A percentile compares a stretch with the other conserved stretches of the same genome.
Evolutionary conservation across 1,140 invertebrate species (phyloP).

Genomic region (Brachionus calyciflorus): DNA sequence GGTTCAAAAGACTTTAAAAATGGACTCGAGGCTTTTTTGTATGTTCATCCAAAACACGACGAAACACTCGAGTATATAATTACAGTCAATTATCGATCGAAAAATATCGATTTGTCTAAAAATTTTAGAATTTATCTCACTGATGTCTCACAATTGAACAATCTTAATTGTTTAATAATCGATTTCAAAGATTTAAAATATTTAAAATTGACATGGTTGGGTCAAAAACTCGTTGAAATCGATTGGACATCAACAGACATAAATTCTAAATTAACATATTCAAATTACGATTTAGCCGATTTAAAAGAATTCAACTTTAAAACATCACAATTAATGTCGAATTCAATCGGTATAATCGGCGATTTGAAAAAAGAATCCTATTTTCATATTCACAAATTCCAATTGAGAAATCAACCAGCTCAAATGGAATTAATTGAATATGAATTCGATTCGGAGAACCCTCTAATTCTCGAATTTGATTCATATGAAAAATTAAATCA

Average conservation of each 20-base stretch:
- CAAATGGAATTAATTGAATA: slow-evolving; percentile 15
- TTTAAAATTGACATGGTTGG: no score
- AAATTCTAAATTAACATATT: not conserved
- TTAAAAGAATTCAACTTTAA: not conserved
- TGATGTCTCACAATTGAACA: slow-evolving; percentile 16
- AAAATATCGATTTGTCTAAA: not conserved
- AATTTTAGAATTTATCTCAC: not conserved
- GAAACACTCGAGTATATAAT: not conserved
- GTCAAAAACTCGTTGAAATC: not conserved
- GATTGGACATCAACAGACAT: not conserved
- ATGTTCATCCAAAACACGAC: not conserved
- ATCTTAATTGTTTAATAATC: not conserved
- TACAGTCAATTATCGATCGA: not conserved
- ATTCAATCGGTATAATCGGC: slow-evolving; percentile 7
- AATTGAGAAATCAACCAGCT: not conserved
- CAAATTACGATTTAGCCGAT: not conserved
- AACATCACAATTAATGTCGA: not conserved
- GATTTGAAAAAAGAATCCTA: slow-evolving; percentile 4
- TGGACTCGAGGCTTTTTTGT: not conserved
- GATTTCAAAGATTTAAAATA: no score
- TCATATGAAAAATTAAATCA: slow-evolving; percentile 19
- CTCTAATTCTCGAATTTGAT: slow-evolving; percentile 11
- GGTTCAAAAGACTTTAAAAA: slow-evolving; percentile 23
- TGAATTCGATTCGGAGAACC: not conserved
- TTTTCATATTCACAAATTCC: not conserved